phyloP scores from a whole-genome alignment of 2,797 vertebrate genomes.

The Jordanella pulchra region DNA sequence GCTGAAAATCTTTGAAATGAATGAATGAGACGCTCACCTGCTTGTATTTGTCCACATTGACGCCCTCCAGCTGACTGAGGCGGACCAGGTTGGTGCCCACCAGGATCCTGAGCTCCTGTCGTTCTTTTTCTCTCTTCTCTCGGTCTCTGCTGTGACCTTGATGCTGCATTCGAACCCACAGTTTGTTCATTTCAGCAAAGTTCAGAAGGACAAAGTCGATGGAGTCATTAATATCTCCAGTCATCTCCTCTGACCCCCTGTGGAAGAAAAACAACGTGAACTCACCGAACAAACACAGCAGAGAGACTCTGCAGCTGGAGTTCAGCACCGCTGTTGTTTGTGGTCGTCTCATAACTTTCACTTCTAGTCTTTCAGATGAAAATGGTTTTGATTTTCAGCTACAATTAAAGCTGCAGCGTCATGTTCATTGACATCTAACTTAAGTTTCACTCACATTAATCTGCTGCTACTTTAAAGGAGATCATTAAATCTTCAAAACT shows the following conservation, averaged over 20 bases:
- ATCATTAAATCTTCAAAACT: too few species aligned
- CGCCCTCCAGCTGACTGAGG: constrained; percentile 96
- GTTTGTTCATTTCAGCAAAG: constrained; percentile 99
- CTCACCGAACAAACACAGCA: not conserved
- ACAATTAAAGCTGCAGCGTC: too few species aligned
- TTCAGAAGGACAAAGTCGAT: constrained; percentile 98
- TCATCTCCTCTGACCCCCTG: constrained; percentile 90
- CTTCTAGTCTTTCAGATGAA: too few species aligned
- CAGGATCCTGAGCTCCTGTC: constrained; percentile 95
- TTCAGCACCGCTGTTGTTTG: too few species aligned
- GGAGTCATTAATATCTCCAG: constrained; percentile 95
- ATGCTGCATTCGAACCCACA: constrained; percentile 99
- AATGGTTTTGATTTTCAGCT: too few species aligned
- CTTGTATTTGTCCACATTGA: constrained; percentile 97
- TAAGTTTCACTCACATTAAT: too few species aligned
- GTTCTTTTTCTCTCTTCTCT: constrained; percentile 94
- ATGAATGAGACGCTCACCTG: constrained; percentile 79
- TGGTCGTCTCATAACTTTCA: too few species aligned
- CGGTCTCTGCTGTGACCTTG: constrained; percentile 97
- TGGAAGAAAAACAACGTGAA: not conserved
- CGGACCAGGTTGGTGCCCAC: constrained; percentile 97
- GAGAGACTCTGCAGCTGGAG: not conserved
- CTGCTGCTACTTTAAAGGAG: too few species aligned
- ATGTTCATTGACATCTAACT: too few species aligned
- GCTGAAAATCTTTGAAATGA: too few species aligned